These are phyloP conservation scores for Linnaemya vulpina DNA, from an alignment of 2,888 invertebrate species.

Conservation along the genomic window DNA sequence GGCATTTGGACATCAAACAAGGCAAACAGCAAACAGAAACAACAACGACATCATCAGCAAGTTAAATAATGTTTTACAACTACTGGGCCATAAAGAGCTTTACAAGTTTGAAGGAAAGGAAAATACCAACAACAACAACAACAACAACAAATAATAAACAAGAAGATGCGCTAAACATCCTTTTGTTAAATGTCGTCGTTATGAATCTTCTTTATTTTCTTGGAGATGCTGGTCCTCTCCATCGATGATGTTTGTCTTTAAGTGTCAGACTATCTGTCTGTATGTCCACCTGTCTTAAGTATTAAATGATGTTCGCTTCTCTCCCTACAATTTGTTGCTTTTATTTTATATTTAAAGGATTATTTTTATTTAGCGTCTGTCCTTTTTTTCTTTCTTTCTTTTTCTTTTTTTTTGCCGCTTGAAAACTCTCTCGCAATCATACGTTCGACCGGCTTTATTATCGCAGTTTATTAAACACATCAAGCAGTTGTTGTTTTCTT, in stretches of 20 bases:
- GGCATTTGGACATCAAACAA: slow-evolving; percentile 63
- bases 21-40: slow-evolving; percentile 39
- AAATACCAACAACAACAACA: not conserved
- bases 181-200: slow-evolving; percentile 67
- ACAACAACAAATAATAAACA: slow-evolving; percentile 7
- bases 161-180: slow-evolving; percentile 65
- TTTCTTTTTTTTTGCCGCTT: not conserved
- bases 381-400: not conserved
- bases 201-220: slow-evolving; percentile 53
- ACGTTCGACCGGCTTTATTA: slow-evolving; percentile 32
- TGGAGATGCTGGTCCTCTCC: slow-evolving; percentile 48
- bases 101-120: slow-evolving; percentile 29
- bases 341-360: slow-evolving; percentile 60
- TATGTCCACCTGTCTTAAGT: slow-evolving; percentile 72
- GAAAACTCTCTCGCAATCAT: slow-evolving; percentile 6
- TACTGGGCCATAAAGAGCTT: slow-evolving; percentile 68
- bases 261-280: slow-evolving; percentile 72
- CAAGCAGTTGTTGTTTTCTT: slow-evolving; percentile 40
- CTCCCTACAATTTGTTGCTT: slow-evolving; percentile 25
- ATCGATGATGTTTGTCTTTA: slow-evolving; percentile 71
- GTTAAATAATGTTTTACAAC: slow-evolving; percentile 70
- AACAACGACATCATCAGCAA: slow-evolving; percentile 45
- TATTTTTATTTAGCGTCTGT: slow-evolving; percentile 46
- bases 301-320: slow-evolving; percentile 66
- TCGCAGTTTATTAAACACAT: slow-evolving; percentile 56